phyloP scores from a whole-genome alignment of 2,797 vertebrate genomes.

The Echeneis naucrates region DNA sequence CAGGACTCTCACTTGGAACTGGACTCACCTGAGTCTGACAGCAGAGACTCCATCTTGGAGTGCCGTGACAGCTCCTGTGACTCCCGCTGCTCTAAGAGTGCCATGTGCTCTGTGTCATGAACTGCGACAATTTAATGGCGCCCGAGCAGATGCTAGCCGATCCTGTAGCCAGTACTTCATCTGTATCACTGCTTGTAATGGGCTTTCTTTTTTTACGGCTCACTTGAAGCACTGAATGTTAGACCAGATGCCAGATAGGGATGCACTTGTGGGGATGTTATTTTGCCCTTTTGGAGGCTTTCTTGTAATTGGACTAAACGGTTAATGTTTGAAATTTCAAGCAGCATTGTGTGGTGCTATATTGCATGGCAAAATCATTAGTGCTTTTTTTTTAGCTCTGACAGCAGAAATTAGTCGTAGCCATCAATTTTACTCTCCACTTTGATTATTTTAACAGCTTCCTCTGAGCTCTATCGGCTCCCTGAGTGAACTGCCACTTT shows the following conservation, averaged over 20 bases:
- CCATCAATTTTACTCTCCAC: conserved; percentile 20
- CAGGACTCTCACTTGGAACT: conserved; percentile 71
- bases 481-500: not conserved
- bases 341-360: conserved; percentile 18
- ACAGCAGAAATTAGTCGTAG: conserved; percentile 15
- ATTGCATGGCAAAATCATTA: conserved; percentile 7
- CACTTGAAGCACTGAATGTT: conserved; percentile 16
- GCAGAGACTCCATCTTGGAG: conserved; percentile 73
- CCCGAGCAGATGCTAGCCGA: not conserved
- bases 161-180: not conserved
- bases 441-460: conserved; percentile 26
- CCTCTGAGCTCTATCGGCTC: not conserved
- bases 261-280: conserved; percentile 14
- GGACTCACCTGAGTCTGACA: conserved; percentile 69
- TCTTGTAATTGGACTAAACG: conserved; percentile 16
- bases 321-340: conserved; percentile 24
- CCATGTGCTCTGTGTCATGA: conserved; percentile 79
- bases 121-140: not conserved
- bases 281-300: conserved; percentile 9
- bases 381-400: conserved; percentile 6
- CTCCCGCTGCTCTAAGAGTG: conserved; percentile 78
- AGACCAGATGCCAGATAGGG: conserved; percentile 20
- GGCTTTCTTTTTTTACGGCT: conserved; percentile 10
- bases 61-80: conserved; percentile 74
- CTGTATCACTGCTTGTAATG: conserved; percentile 3